phyloP scores from a whole-genome alignment of 2,888 invertebrate genomes.

The Latrodectus elegans region DNA sequence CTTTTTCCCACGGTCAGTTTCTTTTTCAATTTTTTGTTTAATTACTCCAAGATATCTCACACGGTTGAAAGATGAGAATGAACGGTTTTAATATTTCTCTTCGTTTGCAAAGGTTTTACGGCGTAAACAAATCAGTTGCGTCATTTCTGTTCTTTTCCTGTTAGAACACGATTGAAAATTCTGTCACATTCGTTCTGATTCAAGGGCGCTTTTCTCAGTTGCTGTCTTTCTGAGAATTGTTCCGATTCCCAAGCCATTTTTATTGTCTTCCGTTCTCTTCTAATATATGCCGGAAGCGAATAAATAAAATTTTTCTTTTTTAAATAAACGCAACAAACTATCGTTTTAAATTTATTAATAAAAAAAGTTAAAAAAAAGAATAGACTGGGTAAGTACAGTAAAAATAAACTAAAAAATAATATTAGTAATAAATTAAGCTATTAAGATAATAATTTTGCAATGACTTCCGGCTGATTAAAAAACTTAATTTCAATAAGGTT shows the following conservation, averaged over 20 bases:
- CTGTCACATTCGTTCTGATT: not conserved
- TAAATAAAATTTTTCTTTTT: no score
- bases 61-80: slow-evolving; percentile 7
- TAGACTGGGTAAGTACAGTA: no score
- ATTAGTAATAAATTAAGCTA: no score
- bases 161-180: not conserved
- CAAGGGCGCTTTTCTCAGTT: not conserved
- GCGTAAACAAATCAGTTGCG: slow-evolving; percentile 3
- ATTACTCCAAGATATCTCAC: slow-evolving; percentile 28
- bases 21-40: slow-evolving; percentile 18
- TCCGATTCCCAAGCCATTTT: not conserved
- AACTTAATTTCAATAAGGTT: no score
- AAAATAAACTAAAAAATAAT: no score
- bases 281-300: no score
- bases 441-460: no score
- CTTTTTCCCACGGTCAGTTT: slow-evolving; percentile 58
- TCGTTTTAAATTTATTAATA: no score
- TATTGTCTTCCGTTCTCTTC: not conserved
- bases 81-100: not conserved
- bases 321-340: no score
- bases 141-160: not conserved
- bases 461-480: no score
- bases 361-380: no score
- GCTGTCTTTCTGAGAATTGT: not conserved
- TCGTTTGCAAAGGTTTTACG: not conserved